Evolutionary conservation across 2,797 vertebrate genomes (phyloP).

Genomic region (Apogon hyalosoma): DNA sequence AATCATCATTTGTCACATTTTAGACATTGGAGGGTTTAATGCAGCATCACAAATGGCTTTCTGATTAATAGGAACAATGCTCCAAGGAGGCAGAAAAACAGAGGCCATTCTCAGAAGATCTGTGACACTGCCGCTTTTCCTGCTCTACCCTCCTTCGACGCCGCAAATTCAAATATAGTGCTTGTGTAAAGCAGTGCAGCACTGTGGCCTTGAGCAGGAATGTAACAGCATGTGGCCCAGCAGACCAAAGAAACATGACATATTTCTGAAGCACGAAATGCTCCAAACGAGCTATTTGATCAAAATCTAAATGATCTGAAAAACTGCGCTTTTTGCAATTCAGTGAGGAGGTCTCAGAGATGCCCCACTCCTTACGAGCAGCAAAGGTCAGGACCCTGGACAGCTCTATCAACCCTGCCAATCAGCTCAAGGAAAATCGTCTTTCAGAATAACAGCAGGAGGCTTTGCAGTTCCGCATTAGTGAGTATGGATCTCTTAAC

Average conservation of each 20-base stretch:
- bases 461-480: conserved; percentile 49
- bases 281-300: conserved; percentile 6
- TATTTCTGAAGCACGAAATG: background rate
- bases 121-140: conserved; percentile 25
- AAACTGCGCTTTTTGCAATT: conserved; percentile 24
- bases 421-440: conserved; percentile 54
- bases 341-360: conserved; percentile 35
- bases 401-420: conserved; percentile 57
- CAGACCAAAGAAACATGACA: conserved; percentile 5
- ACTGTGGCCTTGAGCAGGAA: conserved; percentile 3
- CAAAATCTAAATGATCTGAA: conserved; percentile 25
- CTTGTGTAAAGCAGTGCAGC: conserved; percentile 11
- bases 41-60: conserved; percentile 79
- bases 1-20: conserved; percentile 80
- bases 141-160: conserved; percentile 20
- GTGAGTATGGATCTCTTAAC: conserved; percentile 36
- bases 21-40: conserved; percentile 77
- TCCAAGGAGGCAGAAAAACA: conserved; percentile 55
- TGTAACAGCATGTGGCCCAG: conserved; percentile 11
- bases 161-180: conserved; percentile 29
- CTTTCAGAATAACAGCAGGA: conserved; percentile 21
- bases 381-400: conserved; percentile 70
- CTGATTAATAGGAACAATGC: conserved; percentile 80
- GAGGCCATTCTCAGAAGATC: conserved; percentile 54
- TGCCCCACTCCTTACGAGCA: conserved; percentile 28